Conservation (phyloP, 2,888 invertebrate genomes). For the Parascotia fuliginaria region DNA sequence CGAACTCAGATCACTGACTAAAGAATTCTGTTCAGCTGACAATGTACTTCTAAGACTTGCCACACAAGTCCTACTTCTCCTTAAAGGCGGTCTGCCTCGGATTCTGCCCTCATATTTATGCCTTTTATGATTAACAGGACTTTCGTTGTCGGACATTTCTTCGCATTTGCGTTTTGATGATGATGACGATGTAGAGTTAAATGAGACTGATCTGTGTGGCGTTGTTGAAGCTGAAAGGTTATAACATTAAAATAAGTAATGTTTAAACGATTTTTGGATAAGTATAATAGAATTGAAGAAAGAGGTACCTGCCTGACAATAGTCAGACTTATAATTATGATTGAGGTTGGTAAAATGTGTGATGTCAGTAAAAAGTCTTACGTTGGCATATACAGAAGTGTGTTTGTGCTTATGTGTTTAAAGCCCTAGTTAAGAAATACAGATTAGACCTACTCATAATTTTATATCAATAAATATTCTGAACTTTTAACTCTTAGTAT, state of each 20-base stretch:
- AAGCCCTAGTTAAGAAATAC: too few species aligned
- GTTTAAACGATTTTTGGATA: too few species aligned
- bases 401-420: too few species aligned
- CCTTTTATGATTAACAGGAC: slow-evolving; percentile 76
- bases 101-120: slow-evolving; percentile 75
- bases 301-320: too few species aligned
- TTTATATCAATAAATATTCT: too few species aligned
- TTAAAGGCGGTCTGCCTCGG: slow-evolving; percentile 72
- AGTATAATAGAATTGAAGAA: too few species aligned
- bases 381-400: too few species aligned
- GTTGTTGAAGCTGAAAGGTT: slow-evolving; percentile 55
- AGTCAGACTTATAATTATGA: too few species aligned
- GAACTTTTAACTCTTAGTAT: too few species aligned
- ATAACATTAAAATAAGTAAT: background rate
- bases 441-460: too few species aligned
- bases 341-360: too few species aligned
- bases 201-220: slow-evolving; percentile 55
- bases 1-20: slow-evolving; percentile 50
- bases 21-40: slow-evolving; percentile 63
- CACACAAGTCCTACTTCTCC: slow-evolving; percentile 57
- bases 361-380: too few species aligned
- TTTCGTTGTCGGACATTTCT: slow-evolving; percentile 67
- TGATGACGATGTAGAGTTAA: slow-evolving; percentile 63
- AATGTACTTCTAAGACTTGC: slow-evolving; percentile 56
- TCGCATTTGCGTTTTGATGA: slow-evolving; percentile 70